phyloP scores from a whole-genome alignment of 2,113 vertebrate species.

The Corydoras sp. region DNA sequence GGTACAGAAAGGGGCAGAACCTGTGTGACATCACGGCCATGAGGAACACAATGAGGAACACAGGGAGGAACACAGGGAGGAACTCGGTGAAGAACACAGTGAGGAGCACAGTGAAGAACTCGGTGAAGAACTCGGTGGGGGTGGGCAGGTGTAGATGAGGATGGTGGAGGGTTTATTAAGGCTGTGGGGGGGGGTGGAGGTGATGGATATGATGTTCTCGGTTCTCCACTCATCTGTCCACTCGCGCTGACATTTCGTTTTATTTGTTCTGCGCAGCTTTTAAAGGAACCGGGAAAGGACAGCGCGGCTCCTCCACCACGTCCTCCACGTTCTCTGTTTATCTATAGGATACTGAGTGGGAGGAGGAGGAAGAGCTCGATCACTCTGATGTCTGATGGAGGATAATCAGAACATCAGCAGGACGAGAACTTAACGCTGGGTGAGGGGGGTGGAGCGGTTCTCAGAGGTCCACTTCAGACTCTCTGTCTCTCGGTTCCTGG shows the following conservation, averaged over 20 bases:
- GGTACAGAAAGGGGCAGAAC: too few species aligned
- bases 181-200: neutral
- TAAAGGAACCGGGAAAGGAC: slow-evolving; percentile 30
- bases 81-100: too few species aligned
- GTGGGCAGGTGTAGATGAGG: too few species aligned
- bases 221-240: slow-evolving; percentile 6
- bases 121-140: too few species aligned
- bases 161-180: too few species aligned
- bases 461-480: slow-evolving; percentile 24
- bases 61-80: too few species aligned
- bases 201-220: neutral
- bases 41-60: too few species aligned
- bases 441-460: neutral
- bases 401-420: slow-evolving; percentile 3
- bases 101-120: too few species aligned
- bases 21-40: too few species aligned
- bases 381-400: slow-evolving; percentile 31
- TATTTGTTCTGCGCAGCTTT: slow-evolving; percentile 16
- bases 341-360: slow-evolving; percentile 24
- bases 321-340: slow-evolving; percentile 5
- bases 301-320: slow-evolving; percentile 15
- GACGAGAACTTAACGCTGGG: neutral
- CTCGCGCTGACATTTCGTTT: slow-evolving; percentile 29
- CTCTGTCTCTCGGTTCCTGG: too few species aligned
- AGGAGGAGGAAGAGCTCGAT: slow-evolving; percentile 16